These are phyloP conservation scores for Caenorhabditis afra DNA, from an alignment of 2,888 invertebrate species.

Conservation along the genomic window DNA sequence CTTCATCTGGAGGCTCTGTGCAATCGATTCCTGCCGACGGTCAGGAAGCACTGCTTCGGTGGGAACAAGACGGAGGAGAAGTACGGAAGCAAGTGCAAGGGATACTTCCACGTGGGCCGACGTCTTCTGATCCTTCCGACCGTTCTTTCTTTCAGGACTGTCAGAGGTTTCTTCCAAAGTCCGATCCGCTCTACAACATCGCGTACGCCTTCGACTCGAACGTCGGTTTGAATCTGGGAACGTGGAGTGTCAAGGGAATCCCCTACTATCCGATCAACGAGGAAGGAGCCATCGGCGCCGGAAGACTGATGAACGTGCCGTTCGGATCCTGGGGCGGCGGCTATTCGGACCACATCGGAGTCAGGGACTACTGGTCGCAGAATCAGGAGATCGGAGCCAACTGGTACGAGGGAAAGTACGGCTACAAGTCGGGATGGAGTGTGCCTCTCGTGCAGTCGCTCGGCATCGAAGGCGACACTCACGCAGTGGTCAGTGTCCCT, in stretches of 20 bases:
- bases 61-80: conserved; percentile 62
- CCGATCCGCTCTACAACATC: conserved; percentile 73
- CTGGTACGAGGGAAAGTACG: conserved; percentile 73
- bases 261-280: conserved; percentile 77
- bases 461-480: conserved; percentile 75
- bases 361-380: conserved; percentile 78
- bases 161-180: conserved; percentile 69
- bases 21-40: conserved; percentile 64
- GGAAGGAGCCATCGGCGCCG: conserved; percentile 75
- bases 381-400: conserved; percentile 74
- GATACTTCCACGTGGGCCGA: conserved; percentile 69
- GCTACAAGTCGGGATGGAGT: conserved; percentile 73
- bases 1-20: conserved; percentile 56
- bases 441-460: conserved; percentile 75
- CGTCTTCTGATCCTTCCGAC: not conserved
- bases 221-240: conserved; percentile 73
- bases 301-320: conserved; percentile 68
- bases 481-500: conserved; percentile 70
- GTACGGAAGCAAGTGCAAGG: conserved; percentile 69
- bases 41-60: conserved; percentile 65
- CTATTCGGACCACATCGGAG: conserved; percentile 73
- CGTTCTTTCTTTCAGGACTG: conserved; percentile 65
- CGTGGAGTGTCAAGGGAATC: conserved; percentile 74
- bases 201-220: conserved; percentile 71
- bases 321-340: conserved; percentile 79